Evolutionary conservation across 2,888 invertebrate genomes (phyloP).

Genomic region (Ochropleura plecta): DNA sequence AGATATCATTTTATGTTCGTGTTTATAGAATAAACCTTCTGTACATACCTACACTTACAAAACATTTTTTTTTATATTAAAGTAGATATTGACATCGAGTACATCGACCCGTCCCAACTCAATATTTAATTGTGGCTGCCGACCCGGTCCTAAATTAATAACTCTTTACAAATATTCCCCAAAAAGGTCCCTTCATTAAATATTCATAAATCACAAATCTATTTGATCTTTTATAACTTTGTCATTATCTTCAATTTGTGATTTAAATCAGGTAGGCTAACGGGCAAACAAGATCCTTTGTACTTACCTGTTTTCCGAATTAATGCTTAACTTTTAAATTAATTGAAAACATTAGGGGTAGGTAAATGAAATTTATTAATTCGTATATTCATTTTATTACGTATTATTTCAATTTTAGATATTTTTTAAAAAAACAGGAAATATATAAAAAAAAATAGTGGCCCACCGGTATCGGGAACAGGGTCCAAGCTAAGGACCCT

Average conservation of each 20-base stretch:
- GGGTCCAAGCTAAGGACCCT: too few relatives aligned
- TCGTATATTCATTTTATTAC: too few relatives aligned
- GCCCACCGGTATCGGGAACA: too few relatives aligned
- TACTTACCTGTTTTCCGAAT: slow-evolving; percentile 22
- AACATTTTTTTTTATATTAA: background rate
- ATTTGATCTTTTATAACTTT: slow-evolving; percentile 55
- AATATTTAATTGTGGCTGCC: slow-evolving; percentile 53
- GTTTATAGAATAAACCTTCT: slow-evolving; percentile 7
- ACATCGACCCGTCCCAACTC: slow-evolving; percentile 36
- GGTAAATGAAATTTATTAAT: too few relatives aligned
- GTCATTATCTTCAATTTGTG: slow-evolving; percentile 56
- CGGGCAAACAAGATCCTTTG: slow-evolving; percentile 12
- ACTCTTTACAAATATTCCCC: slow-evolving; percentile 36
- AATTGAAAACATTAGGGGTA: background rate
- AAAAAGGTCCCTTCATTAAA: slow-evolving; percentile 48
- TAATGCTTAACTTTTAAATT: slow-evolving; percentile 26
- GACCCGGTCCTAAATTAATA: slow-evolving; percentile 47
- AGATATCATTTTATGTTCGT: background rate
- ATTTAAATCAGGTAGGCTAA: slow-evolving; percentile 53
- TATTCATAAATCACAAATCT: slow-evolving; percentile 57
- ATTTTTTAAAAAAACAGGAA: too few relatives aligned
- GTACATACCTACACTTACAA: background rate
- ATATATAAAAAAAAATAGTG: too few relatives aligned
- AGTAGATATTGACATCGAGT: background rate
- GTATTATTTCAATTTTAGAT: too few relatives aligned